Percentiles rank a stretch among this genome's conserved stretches.
Conservation (phyloP, 2,888 invertebrate species). For the Lochmaea crataegi region DNA sequence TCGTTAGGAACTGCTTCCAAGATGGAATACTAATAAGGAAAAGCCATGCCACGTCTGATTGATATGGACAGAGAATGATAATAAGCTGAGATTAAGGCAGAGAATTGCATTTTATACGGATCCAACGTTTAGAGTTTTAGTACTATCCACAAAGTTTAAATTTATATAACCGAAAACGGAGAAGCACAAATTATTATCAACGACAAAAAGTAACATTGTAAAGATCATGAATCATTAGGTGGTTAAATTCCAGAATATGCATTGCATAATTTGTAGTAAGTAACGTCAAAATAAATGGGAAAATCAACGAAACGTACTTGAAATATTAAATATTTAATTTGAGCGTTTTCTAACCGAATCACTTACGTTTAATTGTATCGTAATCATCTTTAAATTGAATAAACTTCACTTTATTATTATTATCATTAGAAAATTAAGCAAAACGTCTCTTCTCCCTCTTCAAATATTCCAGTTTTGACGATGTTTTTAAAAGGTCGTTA, state of each 20-base stretch:
- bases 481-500: too few relatives aligned
- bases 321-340: too few relatives aligned
- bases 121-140: slow-evolving; percentile 2
- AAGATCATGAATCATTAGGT: neutral
- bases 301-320: too few relatives aligned
- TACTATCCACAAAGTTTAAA: neutral
- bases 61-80: slow-evolving; percentile 63
- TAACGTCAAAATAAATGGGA: neutral
- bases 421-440: too few relatives aligned
- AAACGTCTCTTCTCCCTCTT: too few relatives aligned
- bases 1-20: slow-evolving; percentile 63
- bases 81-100: slow-evolving; percentile 61
- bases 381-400: too few relatives aligned
- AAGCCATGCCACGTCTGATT: slow-evolving; percentile 61
- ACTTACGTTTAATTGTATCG: too few relatives aligned
- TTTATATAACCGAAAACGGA: neutral
- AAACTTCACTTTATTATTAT: too few relatives aligned
- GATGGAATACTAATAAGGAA: slow-evolving; percentile 66
- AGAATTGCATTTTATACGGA: slow-evolving; percentile 13
- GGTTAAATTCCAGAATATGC: neutral
- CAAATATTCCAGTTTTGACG: too few relatives aligned
- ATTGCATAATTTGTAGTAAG: neutral
- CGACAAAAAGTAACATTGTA: slow-evolving; percentile 7
- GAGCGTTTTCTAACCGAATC: too few relatives aligned
- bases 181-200: slow-evolving; percentile 2